Evolutionary conservation across 2,113 vertebrate species (phyloP).

Genomic region (Istiophorus platypterus): DNA sequence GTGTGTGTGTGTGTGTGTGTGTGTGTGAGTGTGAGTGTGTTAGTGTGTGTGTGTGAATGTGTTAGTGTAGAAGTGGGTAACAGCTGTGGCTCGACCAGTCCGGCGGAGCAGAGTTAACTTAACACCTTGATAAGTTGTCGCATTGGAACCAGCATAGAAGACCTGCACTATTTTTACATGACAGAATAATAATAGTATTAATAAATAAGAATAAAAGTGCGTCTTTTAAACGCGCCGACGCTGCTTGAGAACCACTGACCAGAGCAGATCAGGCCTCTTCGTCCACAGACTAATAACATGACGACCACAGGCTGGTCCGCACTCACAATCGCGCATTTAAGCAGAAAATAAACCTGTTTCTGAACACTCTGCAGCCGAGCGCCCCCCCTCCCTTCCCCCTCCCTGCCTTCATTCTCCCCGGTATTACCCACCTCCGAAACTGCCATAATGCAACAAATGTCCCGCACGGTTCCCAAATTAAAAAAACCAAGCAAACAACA

Average conservation of each 20-base stretch:
- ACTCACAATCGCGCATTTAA: not conserved
- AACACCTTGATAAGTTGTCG: conserved; percentile 45
- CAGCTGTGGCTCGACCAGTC: conserved; percentile 38
- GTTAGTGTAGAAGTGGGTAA: not conserved
- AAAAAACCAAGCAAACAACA: too few relatives aligned
- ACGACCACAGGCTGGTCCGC: conserved; percentile 10
- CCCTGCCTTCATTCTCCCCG: not conserved
- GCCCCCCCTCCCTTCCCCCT: not conserved
- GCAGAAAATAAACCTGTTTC: conserved; percentile 3
- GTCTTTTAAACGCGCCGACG: not conserved
- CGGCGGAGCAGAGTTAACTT: conserved; percentile 41
- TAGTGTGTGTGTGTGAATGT: too few relatives aligned
- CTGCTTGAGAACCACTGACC: conserved; percentile 9
- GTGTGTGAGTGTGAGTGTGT: too few relatives aligned
- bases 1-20: too few relatives aligned
- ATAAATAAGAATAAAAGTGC: not conserved
- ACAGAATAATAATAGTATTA: too few relatives aligned
- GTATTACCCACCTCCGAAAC: conserved; percentile 36
- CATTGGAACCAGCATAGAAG: not conserved
- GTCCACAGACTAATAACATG: conserved; percentile 9
- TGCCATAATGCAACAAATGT: conserved; percentile 68
- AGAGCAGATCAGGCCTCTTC: conserved; percentile 49
- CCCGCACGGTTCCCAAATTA: too few relatives aligned
- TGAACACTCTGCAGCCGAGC: conserved; percentile 6
- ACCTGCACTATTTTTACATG: conserved; percentile 18